phyloP scores from a whole-genome alignment of 2,113 vertebrate species.

The Myodes glareolus region DNA sequence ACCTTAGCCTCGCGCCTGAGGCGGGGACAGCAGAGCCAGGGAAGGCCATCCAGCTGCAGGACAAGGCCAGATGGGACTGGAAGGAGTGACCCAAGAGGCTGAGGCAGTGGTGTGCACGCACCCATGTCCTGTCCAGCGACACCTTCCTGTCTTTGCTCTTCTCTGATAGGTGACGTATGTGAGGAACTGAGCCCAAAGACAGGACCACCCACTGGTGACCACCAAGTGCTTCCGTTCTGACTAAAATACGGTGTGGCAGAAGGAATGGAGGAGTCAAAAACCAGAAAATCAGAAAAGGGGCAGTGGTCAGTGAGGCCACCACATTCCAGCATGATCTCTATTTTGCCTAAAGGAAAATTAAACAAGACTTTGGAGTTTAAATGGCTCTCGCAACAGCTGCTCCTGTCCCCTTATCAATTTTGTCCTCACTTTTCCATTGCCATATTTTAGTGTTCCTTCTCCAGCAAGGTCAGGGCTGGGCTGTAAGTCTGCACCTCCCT shows the following conservation, averaged over 20 bases:
- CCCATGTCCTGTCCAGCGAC: not conserved
- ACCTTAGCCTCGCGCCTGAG: rapidly evolving
- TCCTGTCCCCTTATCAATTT: not conserved
- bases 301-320: not conserved
- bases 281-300: too few relatives aligned
- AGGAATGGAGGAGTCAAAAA: not conserved
- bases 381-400: not conserved
- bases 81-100: not conserved
- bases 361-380: not conserved
- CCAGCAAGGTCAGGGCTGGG: not conserved
- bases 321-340: not conserved
- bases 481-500: not conserved
- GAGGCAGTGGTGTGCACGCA: not conserved
- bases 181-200: not conserved
- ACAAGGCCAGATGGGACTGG: not conserved
- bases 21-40: not conserved
- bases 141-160: not conserved
- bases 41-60: not conserved
- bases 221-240: not conserved
- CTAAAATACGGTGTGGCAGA: not conserved
- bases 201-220: not conserved
- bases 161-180: not conserved
- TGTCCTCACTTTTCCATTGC: not conserved
- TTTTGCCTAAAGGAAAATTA: not conserved
- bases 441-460: not conserved